Evolutionary conservation across 2,797 vertebrate genomes (phyloP), one percentile per base, ranked within the genome.

Genomic region (Paedocypris micromegethes): DNA sequence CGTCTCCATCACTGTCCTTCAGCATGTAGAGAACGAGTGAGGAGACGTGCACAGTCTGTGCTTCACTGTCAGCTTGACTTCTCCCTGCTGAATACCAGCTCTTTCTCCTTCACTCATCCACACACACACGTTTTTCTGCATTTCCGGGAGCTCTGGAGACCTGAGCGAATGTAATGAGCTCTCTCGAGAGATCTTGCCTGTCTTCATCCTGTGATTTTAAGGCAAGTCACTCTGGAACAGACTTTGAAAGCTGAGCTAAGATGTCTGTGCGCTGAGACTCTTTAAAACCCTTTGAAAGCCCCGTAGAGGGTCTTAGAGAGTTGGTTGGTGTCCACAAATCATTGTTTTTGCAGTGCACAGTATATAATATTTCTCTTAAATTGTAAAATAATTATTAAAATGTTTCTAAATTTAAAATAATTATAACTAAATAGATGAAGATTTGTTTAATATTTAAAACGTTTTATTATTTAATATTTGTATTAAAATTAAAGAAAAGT

Each of bases 101-200:
- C 49, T 64, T 41, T 38, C 5, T n/a, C 9, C 6, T 5, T 8
- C 49, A 6, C 42, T 8, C 23, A 9, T 5, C 9, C 4, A 5
- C 66, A 45, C 39, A 40, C 4, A 23, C 5, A 0, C 59, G 3
- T n/a, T 39, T 38, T 9, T 42, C 58, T 70, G 2, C 4, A 6
- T 48, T 59, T 52, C 53, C 58, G 6, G 5, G 51, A 56, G 48
- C 37, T 49, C 39, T 40, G 23, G 73, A 57, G 68, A 51, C 45
- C 8, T 43, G n/a, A 45, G 47, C 54, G 55, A 58, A 60, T 68
- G 40, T 75, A 75, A 75, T 75, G 64, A 64, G 69, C 44, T 75
- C 74, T 75, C 50, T 64, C 9, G 74, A 70, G 74, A 75, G 51
- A 59, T 45, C 49, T 48, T 9, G 23, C 55, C 1, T 65, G 39